Base-by-base conservation (phyloP, 2,113 vertebrate genomes). In the Bolborhynchus lineola region DNA sequence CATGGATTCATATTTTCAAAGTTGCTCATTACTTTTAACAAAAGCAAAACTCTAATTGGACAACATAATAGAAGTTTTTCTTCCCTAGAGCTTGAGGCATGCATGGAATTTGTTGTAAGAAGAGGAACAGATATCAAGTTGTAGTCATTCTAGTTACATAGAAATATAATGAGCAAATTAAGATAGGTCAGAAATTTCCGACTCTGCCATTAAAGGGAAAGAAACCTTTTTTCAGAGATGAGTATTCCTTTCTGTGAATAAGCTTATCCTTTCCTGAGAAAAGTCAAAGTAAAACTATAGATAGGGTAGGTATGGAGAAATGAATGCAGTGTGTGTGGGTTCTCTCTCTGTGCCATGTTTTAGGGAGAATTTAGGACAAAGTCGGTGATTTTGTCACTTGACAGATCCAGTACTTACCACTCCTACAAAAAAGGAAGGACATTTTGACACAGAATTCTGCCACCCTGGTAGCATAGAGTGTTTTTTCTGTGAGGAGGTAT, bases 371-470 rank as follows among this genome's bases (percentile, higher is more conserved):
- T 88, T 86, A 83, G 88, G 92, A 70, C 87, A 55, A 85, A 85
- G 60, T 31, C 47, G 63, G 42, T 83, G 93, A 93, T 93, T 95
- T 77, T 96, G 82, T 80, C 82, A 88, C 93, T 95, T 80, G 90
- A 62, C 67, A 92, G 85, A 93, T 90, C 88, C 93, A 93, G 68
- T 74, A 64, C 39, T 72, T 90, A 93, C 78, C 91, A 87, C 67
- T 81, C 89, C 64, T 70, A 33, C 21, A 50, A 53, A 85, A 91
- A 77, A 74, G 37, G 33, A 63, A 93, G 85, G 49, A 82, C 82
- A 24, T 42, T 83, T 72, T 39, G 46, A 78, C 75, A 90, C 24
- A 55, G 31, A 90, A 93, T 93, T 68, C 53, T 94, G 65, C 68
- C 68, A 59, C 31, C 10, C 28, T 80, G 78, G 70, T 1, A 2